Conservation (phyloP, 1,140 invertebrate genomes). For the Microplitis demolitor region DNA sequence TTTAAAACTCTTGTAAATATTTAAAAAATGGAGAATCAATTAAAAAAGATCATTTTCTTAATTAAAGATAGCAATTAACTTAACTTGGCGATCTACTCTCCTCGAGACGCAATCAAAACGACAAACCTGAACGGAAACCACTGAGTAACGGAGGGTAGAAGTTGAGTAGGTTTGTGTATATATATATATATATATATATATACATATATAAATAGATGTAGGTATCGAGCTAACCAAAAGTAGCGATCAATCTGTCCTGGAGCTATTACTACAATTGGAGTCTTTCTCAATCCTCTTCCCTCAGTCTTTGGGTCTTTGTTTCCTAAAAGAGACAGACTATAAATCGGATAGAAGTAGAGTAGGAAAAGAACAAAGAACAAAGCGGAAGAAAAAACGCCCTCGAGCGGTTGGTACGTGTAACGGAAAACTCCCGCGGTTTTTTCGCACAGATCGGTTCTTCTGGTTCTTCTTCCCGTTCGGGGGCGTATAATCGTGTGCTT, state of each 20-base stretch:
- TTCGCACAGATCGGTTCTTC: constrained; percentile 8
- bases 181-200: too few species aligned
- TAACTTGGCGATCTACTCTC: background rate
- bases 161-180: too few species aligned
- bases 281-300: background rate
- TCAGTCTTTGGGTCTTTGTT: background rate
- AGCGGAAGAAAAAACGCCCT: background rate
- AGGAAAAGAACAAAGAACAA: background rate
- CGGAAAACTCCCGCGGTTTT: constrained; percentile 15
- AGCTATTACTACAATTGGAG: constrained; percentile 2
- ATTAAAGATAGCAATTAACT: constrained; percentile 1
- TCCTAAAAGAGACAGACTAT: background rate
- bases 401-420: constrained; percentile 1
- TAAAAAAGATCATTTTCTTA: background rate
- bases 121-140: constrained; percentile 9
- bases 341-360: background rate
- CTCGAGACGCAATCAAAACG: background rate
- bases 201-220: background rate
- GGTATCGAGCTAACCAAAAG: constrained; percentile 4
- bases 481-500: constrained; percentile 41
- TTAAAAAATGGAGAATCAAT: background rate
- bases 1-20: background rate
- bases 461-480: constrained; percentile 12
- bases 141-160: background rate
- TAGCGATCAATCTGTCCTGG: constrained; percentile 13